phyloP scores from a whole-genome alignment of 2,888 invertebrate species.

The Nineta flava region DNA sequence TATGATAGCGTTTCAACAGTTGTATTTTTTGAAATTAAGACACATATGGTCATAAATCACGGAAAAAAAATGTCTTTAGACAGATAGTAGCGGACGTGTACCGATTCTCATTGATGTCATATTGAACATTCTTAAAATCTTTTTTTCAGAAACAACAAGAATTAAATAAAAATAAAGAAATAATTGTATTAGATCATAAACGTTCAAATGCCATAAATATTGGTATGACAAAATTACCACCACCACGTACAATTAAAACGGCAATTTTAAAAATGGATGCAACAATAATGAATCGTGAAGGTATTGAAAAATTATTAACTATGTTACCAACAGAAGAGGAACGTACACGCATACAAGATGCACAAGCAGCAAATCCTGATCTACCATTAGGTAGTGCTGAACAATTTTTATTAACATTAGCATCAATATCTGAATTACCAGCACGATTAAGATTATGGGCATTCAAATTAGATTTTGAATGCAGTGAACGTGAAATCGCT shows the following conservation, averaged over 20 bases:
- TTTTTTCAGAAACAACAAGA: conserved; percentile 59
- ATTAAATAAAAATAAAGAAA: conserved; percentile 72
- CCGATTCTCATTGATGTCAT: too few species aligned
- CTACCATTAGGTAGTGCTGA: conserved; percentile 90
- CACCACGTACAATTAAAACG: conserved; percentile 94
- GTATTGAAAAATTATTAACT: conserved; percentile 91
- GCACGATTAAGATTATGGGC: conserved; percentile 93
- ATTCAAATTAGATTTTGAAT: conserved; percentile 96
- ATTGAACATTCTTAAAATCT: too few species aligned
- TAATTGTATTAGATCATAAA: conserved; percentile 90
- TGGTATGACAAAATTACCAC: conserved; percentile 96
- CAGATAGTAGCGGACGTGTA: too few species aligned
- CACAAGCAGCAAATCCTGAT: conserved; percentile 82
- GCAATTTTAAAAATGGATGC: conserved; percentile 99
- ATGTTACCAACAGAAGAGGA: conserved; percentile 98
- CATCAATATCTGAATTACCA: conserved; percentile 88
- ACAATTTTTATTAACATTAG: conserved; percentile 91
- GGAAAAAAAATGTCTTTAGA: too few species aligned
- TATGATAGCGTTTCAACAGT: too few species aligned
- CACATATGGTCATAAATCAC: too few species aligned
- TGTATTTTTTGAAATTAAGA: too few species aligned
- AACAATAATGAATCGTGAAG: conserved; percentile 93
- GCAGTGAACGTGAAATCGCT: conserved; percentile 93
- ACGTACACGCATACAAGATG: conserved; percentile 88
- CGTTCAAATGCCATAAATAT: conserved; percentile 99